Evolutionary conservation across 2,888 invertebrate species (phyloP).

Genomic region (Macrostomum cliftonense): DNA sequence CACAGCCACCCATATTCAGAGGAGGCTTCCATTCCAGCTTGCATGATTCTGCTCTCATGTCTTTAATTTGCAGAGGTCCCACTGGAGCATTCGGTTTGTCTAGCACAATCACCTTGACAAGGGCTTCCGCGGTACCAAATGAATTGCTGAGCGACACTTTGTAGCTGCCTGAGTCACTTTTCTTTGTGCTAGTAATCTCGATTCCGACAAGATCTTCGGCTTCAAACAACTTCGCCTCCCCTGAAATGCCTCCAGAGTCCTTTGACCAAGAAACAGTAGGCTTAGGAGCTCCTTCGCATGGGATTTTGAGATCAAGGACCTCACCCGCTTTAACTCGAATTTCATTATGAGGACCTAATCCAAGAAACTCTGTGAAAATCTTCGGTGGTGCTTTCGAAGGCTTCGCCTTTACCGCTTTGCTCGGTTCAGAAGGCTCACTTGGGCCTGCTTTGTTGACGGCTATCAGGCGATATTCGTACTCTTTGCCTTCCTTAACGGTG

Average conservation of each 20-base stretch:
- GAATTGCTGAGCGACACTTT: constrained; percentile 29
- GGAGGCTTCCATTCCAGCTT: constrained; percentile 40
- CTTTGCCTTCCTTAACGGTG: constrained; percentile 57
- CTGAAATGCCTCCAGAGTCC: constrained; percentile 47
- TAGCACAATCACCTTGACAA: constrained; percentile 35
- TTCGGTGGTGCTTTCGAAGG: constrained; percentile 14
- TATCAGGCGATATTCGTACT: constrained; percentile 39
- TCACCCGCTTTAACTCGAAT: constrained; percentile 89
- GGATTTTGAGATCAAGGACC: constrained; percentile 77
- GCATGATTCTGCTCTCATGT: constrained; percentile 41
- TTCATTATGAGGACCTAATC: constrained; percentile 54
- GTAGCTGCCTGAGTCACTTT: constrained; percentile 36
- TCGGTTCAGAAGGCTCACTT: constrained; percentile 29
- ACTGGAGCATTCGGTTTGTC: constrained; percentile 34
- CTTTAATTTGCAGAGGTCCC: constrained; percentile 39
- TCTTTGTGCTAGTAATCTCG: constrained; percentile 26
- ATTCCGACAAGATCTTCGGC: constrained; percentile 30
- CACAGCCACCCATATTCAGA: constrained; percentile 39
- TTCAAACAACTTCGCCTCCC: constrained; percentile 13
- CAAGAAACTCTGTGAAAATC: no score
- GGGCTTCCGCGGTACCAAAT: constrained; percentile 29
- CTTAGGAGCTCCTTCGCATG: constrained; percentile 75
- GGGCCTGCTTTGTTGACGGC: constrained; percentile 38
- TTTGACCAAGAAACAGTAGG: constrained; percentile 71
- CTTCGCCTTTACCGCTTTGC: constrained; percentile 30